Conservation (phyloP, 2,888 invertebrate genomes). For the Acanthosepion pharaonis region DNA sequence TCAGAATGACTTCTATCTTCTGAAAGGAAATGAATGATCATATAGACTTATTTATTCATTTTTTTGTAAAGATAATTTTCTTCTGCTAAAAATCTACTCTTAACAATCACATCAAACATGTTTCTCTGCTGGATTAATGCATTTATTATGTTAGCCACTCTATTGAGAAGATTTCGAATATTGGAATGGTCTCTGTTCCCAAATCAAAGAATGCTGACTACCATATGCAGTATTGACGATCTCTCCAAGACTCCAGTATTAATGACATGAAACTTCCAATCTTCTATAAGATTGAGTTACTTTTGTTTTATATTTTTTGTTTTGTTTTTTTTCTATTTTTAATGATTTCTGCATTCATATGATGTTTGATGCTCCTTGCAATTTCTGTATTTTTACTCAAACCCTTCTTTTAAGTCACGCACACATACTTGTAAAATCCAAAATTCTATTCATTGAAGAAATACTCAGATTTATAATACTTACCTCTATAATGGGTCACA, state of each 20-base stretch:
- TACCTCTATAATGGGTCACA: no score
- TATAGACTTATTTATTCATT: background rate
- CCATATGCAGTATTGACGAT: background rate
- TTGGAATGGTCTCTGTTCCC: background rate
- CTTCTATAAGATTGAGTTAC: background rate
- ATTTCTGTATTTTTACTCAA: no score
- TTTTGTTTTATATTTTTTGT: background rate
- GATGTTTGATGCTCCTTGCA: background rate
- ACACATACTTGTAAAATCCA: no score
- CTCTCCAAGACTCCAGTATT: conserved; percentile 20
- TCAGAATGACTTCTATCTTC: background rate
- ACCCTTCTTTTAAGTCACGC: no score
- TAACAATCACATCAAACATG: background rate
- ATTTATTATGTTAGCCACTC: background rate
- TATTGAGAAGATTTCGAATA: background rate
- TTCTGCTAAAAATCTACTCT: background rate
- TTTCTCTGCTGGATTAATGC: background rate
- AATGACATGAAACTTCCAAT: background rate
- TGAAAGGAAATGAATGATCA: background rate
- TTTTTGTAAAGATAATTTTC: background rate
- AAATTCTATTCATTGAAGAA: no score
- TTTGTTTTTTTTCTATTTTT: background rate
- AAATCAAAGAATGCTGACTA: background rate
- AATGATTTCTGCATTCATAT: background rate
- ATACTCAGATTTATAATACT: no score